Evolutionary conservation across 2,888 invertebrate genomes (phyloP).

Genomic region (Carpatolechia fugitivella): DNA sequence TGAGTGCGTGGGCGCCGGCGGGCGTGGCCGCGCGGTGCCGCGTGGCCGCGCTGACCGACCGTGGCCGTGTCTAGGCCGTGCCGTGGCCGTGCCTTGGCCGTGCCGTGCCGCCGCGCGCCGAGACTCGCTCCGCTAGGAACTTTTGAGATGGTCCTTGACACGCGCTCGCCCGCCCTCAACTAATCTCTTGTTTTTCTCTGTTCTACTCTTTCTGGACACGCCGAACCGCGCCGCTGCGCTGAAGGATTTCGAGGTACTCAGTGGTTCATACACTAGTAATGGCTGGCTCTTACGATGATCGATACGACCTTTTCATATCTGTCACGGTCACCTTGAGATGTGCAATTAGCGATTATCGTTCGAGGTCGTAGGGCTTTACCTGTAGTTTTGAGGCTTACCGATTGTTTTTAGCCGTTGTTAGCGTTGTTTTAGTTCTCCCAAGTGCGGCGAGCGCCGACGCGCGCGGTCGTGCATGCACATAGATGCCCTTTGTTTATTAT

Average conservation of each 20-base stretch:
- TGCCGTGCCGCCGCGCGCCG: slow-evolving; percentile 28
- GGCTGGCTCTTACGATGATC: slow-evolving; percentile 72
- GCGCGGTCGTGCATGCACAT: slow-evolving; percentile 77
- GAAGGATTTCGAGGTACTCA: slow-evolving; percentile 92
- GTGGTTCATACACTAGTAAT: slow-evolving; percentile 77
- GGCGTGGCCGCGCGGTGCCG: slow-evolving; percentile 21
- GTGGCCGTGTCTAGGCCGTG: slow-evolving; percentile 11
- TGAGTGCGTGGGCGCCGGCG: slow-evolving; percentile 27
- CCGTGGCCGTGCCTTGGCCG: slow-evolving; percentile 22
- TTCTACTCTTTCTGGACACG: slow-evolving; percentile 85
- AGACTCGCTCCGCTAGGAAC: slow-evolving; percentile 81
- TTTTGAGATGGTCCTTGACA: slow-evolving; percentile 95
- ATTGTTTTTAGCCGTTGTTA: slow-evolving; percentile 79
- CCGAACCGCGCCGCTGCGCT: slow-evolving; percentile 83
- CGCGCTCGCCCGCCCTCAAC: slow-evolving; percentile 77
- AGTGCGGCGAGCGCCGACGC: slow-evolving; percentile 76
- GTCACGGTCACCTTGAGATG: slow-evolving; percentile 63
- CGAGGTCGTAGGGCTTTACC: slow-evolving; percentile 79
- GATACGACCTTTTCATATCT: slow-evolving; percentile 63
- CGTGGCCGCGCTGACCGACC: slow-evolving; percentile 15
- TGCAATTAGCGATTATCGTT: slow-evolving; percentile 69
- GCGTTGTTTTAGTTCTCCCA: slow-evolving; percentile 77
- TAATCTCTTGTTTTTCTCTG: slow-evolving; percentile 84
- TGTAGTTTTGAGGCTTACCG: slow-evolving; percentile 80
- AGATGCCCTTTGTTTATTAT: slow-evolving; percentile 76